A percentile compares a stretch with the other conserved stretches of the same genome.
Evolutionary conservation across 2,113 vertebrate genomes (phyloP).

Genomic region (Eolophus roseicapilla): DNA sequence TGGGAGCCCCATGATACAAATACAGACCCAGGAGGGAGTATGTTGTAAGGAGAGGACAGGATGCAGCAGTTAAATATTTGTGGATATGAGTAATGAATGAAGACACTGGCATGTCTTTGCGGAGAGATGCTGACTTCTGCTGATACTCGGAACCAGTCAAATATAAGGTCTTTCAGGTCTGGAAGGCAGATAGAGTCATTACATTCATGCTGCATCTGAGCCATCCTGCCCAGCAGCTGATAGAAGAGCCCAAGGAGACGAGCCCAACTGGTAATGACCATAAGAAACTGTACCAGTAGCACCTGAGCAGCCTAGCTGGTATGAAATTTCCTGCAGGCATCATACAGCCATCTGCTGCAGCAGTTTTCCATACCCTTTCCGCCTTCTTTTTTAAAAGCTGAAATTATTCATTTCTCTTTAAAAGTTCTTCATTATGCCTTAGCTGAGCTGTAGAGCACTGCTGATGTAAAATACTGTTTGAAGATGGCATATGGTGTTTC

Average conservation of each 20-base stretch:
- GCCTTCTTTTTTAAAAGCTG: background rate
- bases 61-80: background rate
- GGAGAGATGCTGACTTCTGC: background rate
- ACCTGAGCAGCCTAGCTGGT: background rate
- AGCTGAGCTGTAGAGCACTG: background rate
- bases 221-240: background rate
- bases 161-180: background rate
- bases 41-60: background rate
- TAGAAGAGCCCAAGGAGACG: background rate
- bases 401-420: constrained; percentile 8
- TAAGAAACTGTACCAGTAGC: background rate
- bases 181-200: background rate
- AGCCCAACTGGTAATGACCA: background rate
- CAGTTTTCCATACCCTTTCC: background rate
- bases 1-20: background rate
- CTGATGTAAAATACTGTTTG: background rate
- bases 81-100: background rate
- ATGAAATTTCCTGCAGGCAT: background rate
- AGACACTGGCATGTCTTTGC: background rate
- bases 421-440: background rate
- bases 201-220: background rate
- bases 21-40: background rate
- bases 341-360: background rate
- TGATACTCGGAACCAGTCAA: background rate
- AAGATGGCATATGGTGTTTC: constrained; percentile 17